Conservation (phyloP, 1,140 invertebrate genomes). For the Atta cephalotes region DNA sequence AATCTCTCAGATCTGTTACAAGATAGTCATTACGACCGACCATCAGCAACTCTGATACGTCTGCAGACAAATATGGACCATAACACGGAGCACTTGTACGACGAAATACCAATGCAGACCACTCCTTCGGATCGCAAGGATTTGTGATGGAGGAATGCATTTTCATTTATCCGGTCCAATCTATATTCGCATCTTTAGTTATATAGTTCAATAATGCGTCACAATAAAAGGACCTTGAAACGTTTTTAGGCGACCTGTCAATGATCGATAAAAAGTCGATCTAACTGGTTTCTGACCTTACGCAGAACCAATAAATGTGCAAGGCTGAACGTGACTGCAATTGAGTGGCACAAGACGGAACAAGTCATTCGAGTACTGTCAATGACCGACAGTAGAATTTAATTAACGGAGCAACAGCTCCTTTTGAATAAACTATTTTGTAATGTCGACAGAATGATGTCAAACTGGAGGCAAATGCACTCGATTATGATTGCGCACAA, state of each 20-base stretch:
- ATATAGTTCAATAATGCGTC: not conserved
- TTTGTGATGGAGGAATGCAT: slow-evolving; percentile 62
- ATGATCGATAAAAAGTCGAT: slow-evolving; percentile 23
- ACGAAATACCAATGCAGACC: slow-evolving; percentile 82
- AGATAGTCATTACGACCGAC: slow-evolving; percentile 84
- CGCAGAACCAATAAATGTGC: slow-evolving; percentile 32
- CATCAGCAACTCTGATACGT: slow-evolving; percentile 72
- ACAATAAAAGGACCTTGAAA: not conserved
- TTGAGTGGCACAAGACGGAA: not conserved
- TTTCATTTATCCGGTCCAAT: not conserved
- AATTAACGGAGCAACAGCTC: slow-evolving; percentile 11
- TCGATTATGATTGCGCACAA: slow-evolving; percentile 23
- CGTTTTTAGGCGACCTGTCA: not conserved
- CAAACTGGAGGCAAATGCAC: slow-evolving; percentile 12
- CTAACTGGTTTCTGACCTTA: slow-evolving; percentile 70
- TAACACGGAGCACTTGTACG: slow-evolving; percentile 83
- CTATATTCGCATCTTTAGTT: not conserved
- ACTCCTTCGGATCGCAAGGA: slow-evolving; percentile 72
- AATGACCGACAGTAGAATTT: slow-evolving; percentile 37
- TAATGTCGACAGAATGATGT: slow-evolving; percentile 36
- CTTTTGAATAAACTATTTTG: slow-evolving; percentile 40
- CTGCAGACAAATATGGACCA: slow-evolving; percentile 70
- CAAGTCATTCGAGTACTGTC: slow-evolving; percentile 38
- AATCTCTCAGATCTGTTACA: slow-evolving; percentile 78
- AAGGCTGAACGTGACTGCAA: slow-evolving; percentile 62